Conservation (phyloP, 2,797 vertebrate species). For the Platalea minor region DNA sequence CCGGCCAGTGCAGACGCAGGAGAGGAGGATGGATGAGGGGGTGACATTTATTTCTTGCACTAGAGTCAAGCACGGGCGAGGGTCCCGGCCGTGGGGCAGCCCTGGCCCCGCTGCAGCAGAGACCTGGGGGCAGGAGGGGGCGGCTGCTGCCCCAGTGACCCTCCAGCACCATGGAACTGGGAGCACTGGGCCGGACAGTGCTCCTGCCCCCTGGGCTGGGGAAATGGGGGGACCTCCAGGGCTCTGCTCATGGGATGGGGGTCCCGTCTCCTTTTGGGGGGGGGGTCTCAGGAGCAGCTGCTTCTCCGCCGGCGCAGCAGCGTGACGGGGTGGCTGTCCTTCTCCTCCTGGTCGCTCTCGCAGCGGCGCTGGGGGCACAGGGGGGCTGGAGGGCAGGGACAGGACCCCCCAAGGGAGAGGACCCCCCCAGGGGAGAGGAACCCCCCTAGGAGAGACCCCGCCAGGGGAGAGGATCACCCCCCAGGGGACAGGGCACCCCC, state of each 20-base stretch:
- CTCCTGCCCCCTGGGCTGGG: neutral
- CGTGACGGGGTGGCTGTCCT: constrained; percentile 53
- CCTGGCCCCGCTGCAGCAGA: neutral
- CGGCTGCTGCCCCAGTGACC: neutral
- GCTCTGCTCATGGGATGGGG: neutral
- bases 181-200: neutral
- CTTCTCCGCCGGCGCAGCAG: constrained; percentile 72
- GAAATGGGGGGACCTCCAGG: neutral
- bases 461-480: neutral
- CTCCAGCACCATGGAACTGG: fast-evolving
- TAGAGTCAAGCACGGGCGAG: too few relatives aligned
- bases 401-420: too few relatives aligned
- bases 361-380: constrained; percentile 77
- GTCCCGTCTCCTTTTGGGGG: too few relatives aligned
- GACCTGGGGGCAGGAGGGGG: neutral
- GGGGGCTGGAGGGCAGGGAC: neutral
- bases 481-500: too few relatives aligned
- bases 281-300: constrained; percentile 74
- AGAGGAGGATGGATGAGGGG: neutral
- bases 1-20: neutral
- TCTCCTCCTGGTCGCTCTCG: constrained; percentile 83
- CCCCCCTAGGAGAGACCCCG: too few relatives aligned
- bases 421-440: neutral
- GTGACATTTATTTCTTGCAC: neutral
- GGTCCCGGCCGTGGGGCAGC: neutral